phyloP scores from a whole-genome alignment of 2,113 vertebrate species.

The Solenodon paradoxus region DNA sequence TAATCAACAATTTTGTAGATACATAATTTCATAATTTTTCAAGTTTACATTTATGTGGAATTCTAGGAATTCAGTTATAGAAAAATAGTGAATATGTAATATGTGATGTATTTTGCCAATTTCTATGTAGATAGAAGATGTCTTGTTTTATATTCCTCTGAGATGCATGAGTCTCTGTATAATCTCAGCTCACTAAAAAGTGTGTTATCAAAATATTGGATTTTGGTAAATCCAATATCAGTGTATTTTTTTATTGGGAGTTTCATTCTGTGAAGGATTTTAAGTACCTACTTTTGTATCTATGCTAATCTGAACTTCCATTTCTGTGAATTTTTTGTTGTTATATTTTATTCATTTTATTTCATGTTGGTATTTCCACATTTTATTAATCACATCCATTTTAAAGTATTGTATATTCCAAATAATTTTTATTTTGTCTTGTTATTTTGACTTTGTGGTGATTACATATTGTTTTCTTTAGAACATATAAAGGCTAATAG shows the following conservation, averaged over 20 bases:
- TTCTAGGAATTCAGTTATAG: neutral
- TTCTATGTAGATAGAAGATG: too few relatives aligned
- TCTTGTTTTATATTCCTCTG: neutral
- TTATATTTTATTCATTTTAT: neutral
- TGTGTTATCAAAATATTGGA: neutral
- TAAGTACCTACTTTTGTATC: neutral
- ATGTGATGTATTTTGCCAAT: neutral
- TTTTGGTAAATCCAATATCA: neutral
- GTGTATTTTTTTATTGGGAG: neutral
- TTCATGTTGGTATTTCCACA: neutral
- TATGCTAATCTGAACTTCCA: neutral
- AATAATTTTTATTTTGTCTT: neutral
- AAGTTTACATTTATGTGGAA: neutral
- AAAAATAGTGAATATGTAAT: neutral
- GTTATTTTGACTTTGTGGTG: neutral
- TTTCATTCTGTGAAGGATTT: neutral
- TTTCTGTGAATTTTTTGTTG: neutral
- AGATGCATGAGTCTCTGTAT: neutral
- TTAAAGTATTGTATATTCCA: neutral
- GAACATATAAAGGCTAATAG: neutral
- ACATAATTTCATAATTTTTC: neutral
- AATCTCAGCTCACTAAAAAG: neutral
- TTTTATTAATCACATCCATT: neutral
- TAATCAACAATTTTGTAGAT: neutral
- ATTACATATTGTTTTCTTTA: neutral